Base-by-base conservation (phyloP, 64 coral and sea anemone species). In the Trachythela sp. region DNA sequence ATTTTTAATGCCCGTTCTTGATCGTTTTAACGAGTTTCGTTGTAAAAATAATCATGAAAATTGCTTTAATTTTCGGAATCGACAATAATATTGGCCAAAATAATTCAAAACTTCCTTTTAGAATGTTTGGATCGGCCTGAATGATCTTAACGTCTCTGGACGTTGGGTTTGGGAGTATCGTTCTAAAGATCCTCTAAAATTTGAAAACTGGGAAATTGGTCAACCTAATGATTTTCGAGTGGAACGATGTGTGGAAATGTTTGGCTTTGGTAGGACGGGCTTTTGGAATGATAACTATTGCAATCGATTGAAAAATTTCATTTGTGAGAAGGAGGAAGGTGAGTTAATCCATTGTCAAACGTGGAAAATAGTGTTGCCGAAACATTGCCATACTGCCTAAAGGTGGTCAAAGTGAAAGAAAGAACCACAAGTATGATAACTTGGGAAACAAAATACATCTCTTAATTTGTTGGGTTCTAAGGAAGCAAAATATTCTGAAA, bases 251-350 rank as follows among this genome's bases (percentile, higher is more conserved):
- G 68, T 72, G 24, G 68, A 72, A 26, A 72, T 72, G 68, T 35
- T 22, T 27, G 68, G n/a, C 10, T 29, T 22, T 35, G 33, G 17
- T 35, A 14, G 29, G 29, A 26, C 68, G n/a, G 68, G 68, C 17
- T 72, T 22, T 26, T 72, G 68, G 68, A 72, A 72, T 72, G 68
- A 72, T 72, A 26, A 14, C 10, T 14, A 10, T 27, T 72, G 68
- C 33, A 31, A 10, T 72, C 17, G 68, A 72, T 1, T 27, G 33
- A 72, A 72, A 26, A 22, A 9, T 31, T 72, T 22, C 9, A 72
- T 72, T 72, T 72, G 68, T 72, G 68, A 72, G 33, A 72, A 72
- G 29, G 68, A 72, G 29, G n/a, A 72, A 72, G 68, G 68, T 72
- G 29, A 52, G 0, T n/a, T n/a, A n/a, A n/a, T n/a, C n/a, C n/a